Base-by-base conservation (phyloP, 2,113 vertebrate genomes). In the Chaetodon trifascialis region DNA sequence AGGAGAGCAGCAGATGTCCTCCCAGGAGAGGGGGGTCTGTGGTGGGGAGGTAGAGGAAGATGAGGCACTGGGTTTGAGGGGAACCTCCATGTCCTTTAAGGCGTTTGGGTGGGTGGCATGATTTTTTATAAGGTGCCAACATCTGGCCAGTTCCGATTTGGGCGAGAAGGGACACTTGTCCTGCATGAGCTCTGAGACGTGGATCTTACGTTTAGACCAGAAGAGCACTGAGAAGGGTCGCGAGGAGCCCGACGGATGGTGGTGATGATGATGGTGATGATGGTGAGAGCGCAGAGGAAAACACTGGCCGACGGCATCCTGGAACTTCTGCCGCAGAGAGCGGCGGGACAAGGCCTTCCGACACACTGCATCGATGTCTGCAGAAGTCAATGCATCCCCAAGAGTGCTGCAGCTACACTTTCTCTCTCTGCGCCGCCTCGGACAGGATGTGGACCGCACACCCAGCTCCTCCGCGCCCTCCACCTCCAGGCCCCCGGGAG, bases 81-180 rank as follows among this genome's bases (percentile, higher is more conserved):
- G 76, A 86, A 73, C 64, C 75, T 94, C 96, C 89, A 95, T 40
- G 94, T 95, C 75, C 91, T 95, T 46, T 80, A 92, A 66, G 79
- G 95, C n/a, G 89, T 91, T 58, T 34, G 94, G 65, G 91, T 72
- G 65, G 92, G 95, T 46, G 90, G 95, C 95, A 12, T 98, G 96
- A 36, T 94, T 96, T 91, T 98, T 98, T 72, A 99, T 97, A 70
- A 99, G 95, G 89, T 99, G 97, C 98, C 98, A 99, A 17, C 97
- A 96, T 76, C 97, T 96, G 25, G 98, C 97, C 21, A 99, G 95
- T 89, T 99, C 98, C 0, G 98, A 98, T 79, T 96, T 97, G 0
- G 97, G 96, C 0, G 97, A 97, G 82, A 99, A 99, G 36, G 98
- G 98, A 85, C 98, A 99, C 89, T 96, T 97, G 85, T 99, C 97